Conservation (phyloP, 1,140 invertebrate genomes). For the Drosophila asahinai region DNA sequence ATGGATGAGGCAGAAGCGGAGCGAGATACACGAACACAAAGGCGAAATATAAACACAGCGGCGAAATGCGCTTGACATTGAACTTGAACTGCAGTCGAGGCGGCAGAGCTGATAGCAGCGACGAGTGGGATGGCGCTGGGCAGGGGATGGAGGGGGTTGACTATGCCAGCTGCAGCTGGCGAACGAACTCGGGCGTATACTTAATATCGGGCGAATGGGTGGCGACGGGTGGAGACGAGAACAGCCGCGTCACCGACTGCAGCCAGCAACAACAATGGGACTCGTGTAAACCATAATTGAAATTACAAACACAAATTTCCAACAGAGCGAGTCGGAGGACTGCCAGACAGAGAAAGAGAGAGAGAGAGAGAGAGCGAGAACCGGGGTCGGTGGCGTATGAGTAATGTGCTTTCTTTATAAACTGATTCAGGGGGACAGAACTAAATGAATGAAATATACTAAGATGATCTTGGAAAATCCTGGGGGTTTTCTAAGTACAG, state of each 20-base stretch:
- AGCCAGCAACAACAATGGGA: constrained; percentile 18
- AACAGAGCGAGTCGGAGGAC: constrained; percentile 2
- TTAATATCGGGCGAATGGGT: constrained; percentile 10
- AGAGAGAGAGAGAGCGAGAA: neutral
- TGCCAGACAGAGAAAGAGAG: neutral
- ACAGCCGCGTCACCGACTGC: constrained; percentile 17
- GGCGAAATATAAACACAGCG: constrained; percentile 50
- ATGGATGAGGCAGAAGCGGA: constrained; percentile 18
- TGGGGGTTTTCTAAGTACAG: neutral
- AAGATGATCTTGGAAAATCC: constrained; percentile 28
- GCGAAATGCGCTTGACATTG: constrained; percentile 82
- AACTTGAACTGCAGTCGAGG: constrained; percentile 79
- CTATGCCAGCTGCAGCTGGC: constrained; percentile 45
- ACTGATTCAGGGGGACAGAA: constrained; percentile 41
- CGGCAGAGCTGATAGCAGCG: constrained; percentile 35
- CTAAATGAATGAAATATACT: constrained; percentile 9
- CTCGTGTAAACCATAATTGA: constrained; percentile 52
- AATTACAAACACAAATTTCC: constrained; percentile 44
- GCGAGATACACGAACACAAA: constrained; percentile 45
- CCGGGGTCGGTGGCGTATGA: constrained; percentile 42
- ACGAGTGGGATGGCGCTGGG: neutral
- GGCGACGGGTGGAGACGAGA: neutral
- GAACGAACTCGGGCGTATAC: constrained; percentile 46
- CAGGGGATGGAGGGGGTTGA: neutral
- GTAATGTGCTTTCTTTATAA: constrained; percentile 41